Evolutionary conservation across 2,797 vertebrate species (phyloP).

Genomic region (Ctenopoma multispine): DNA sequence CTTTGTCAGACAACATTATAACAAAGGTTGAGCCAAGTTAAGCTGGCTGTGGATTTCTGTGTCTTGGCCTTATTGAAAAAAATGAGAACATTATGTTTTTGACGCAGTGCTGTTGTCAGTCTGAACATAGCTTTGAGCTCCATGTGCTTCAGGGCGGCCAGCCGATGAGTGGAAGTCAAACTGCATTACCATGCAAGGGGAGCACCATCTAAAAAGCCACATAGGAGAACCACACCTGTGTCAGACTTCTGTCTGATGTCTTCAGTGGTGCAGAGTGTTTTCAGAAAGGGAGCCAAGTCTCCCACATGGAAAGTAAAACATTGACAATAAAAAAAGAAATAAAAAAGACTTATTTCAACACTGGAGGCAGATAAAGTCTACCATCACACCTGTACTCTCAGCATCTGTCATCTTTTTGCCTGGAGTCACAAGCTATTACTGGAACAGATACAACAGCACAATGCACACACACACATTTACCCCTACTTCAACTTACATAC

Average conservation of each 20-base stretch:
- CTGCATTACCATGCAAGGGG: slow-evolving; percentile 16
- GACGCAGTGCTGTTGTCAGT: slow-evolving; percentile 15
- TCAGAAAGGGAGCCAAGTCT: slow-evolving; percentile 35
- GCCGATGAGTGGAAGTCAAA: slow-evolving; percentile 25
- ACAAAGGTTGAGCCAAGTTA: neutral
- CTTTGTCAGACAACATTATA: neutral
- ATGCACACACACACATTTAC: slow-evolving; percentile 14
- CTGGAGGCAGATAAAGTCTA: slow-evolving; percentile 21
- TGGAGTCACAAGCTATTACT: slow-evolving; percentile 3
- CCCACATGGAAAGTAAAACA: slow-evolving; percentile 33
- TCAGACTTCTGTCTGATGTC: slow-evolving; percentile 27
- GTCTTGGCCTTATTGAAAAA: neutral
- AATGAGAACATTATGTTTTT: slow-evolving; percentile 9
- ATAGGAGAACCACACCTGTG: slow-evolving; percentile 25
- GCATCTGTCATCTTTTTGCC: slow-evolving; percentile 52
- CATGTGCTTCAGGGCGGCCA: neutral
- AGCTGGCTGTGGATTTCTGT: neutral
- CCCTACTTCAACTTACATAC: slow-evolving; percentile 20
- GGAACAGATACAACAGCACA: slow-evolving; percentile 21
- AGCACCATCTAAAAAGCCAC: slow-evolving; percentile 5
- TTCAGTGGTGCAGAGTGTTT: slow-evolving; percentile 36
- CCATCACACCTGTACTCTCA: slow-evolving; percentile 30
- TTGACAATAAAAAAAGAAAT: slow-evolving; percentile 18
- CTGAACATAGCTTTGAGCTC: slow-evolving; percentile 6
- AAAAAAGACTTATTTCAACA: slow-evolving; percentile 46